Evolutionary conservation across 2,888 invertebrate species (phyloP), one percentile per base, ranked within the genome.

Genomic region (Patella pellucida): DNA sequence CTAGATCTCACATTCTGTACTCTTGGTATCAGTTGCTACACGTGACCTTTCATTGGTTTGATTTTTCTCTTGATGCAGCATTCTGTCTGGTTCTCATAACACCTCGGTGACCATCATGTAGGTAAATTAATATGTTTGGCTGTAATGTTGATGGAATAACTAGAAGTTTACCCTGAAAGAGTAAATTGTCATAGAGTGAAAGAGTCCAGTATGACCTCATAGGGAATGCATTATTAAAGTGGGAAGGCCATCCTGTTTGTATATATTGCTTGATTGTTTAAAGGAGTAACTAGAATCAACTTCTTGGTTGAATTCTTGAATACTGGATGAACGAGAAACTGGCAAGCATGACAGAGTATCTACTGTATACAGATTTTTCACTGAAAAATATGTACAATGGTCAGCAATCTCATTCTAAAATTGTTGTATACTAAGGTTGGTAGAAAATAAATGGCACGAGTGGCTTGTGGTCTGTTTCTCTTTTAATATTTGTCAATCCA

Each of bases 321-420:
- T 41, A 41, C 41, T 41, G 41, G 5, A 41, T 41, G 41, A 41
- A 41, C 41, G 41, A 41, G 41, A 41, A 41, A 70, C 27, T 68
- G 15, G 41, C 15, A 16, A 52, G 23, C 15, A 9, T 19, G 71
- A 31, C n/a, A 77, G 70, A 9, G 68, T 23, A 27, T 77, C 77
- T n/a, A 72, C 72, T 72, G 75, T 67, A 50, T 67, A 75, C 72
- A 77, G 68, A 16, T 62, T n/a, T 69, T 68, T 75, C 5, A 72
- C 77, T 54, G 54, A 16, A 54, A 16, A 54, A 54, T 16, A 54
- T 54, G 54, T 54, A 16, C n/a, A n/a, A 15, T 54, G 54, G 54
- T 16, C 54, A 15, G 15, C 15, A 54, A n/a, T 54, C 54, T 15
- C 54, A 54, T 54, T 54, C 54, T 54, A 16, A n/a, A 54, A 54